phyloP scores from a whole-genome alignment of 2,113 vertebrate genomes.

The Platanista minor region DNA sequence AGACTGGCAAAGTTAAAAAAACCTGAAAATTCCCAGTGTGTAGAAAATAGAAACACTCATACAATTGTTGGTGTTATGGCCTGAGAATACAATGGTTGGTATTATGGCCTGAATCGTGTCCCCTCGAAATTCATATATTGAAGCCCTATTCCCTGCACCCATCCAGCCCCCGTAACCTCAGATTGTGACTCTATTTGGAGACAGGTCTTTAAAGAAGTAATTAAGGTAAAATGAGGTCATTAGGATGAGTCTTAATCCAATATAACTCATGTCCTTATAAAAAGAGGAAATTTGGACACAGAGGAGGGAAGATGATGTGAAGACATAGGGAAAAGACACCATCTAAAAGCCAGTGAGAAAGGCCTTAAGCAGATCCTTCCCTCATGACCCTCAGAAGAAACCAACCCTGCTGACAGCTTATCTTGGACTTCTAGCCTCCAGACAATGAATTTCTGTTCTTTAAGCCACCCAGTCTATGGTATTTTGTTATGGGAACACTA shows the following conservation, averaged over 20 bases:
- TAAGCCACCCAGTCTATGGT: background rate
- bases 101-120: too few species aligned
- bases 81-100: too few species aligned
- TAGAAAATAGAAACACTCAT: too few species aligned
- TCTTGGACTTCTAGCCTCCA: background rate
- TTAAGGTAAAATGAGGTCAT: background rate
- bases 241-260: background rate
- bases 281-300: background rate
- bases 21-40: too few species aligned
- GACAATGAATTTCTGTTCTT: background rate
- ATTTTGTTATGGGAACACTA: background rate
- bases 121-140: background rate
- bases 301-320: background rate
- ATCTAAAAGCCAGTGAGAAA: background rate
- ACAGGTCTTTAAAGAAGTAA: background rate
- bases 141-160: background rate
- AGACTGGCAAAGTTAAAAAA: too few species aligned
- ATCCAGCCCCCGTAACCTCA: background rate
- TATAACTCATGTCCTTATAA: background rate
- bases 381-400: background rate
- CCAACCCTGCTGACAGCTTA: background rate
- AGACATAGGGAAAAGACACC: background rate
- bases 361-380: background rate
- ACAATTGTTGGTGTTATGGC: too few species aligned
- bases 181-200: background rate